phyloP scores from a whole-genome alignment of 2,888 invertebrate genomes.

The Drosophila colorata region DNA sequence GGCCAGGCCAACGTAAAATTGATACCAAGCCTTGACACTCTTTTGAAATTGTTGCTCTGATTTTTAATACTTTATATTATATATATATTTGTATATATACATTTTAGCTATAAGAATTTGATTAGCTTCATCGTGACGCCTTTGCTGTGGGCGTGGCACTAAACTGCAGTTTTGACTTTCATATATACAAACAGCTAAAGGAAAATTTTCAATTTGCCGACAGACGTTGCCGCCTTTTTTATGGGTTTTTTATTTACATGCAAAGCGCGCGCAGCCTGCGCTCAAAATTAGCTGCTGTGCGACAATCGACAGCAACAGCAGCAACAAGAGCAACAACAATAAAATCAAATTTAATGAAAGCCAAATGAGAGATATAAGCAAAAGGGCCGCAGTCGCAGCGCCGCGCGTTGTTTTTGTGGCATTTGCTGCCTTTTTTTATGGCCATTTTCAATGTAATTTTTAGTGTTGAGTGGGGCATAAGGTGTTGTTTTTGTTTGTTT shows the following conservation, averaged over 20 bases:
- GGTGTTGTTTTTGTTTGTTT: slow-evolving; percentile 56
- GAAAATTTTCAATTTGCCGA: slow-evolving; percentile 42
- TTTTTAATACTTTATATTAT: slow-evolving; percentile 31
- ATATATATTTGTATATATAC: slow-evolving; percentile 18
- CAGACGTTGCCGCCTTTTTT: slow-evolving; percentile 44
- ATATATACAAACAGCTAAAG: slow-evolving; percentile 10
- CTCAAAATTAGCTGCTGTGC: slow-evolving; percentile 60
- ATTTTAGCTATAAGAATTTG: slow-evolving; percentile 38
- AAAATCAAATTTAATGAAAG: slow-evolving; percentile 74
- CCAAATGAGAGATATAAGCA: slow-evolving; percentile 62
- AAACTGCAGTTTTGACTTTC: slow-evolving; percentile 48
- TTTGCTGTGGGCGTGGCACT: slow-evolving; percentile 32
- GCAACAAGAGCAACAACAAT: slow-evolving; percentile 49
- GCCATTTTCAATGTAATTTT: slow-evolving; percentile 75
- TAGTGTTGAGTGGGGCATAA: slow-evolving; percentile 69
- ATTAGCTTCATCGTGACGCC: slow-evolving; percentile 11
- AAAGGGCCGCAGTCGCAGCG: slow-evolving; percentile 38
- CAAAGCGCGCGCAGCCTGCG: slow-evolving; percentile 40
- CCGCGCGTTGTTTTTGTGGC: slow-evolving; percentile 37
- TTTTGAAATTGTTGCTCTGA: slow-evolving; percentile 44
- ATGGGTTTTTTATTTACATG: slow-evolving; percentile 68
- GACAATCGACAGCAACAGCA: slow-evolving; percentile 53
- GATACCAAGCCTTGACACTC: slow-evolving; percentile 76
- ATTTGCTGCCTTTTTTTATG: slow-evolving; percentile 61
- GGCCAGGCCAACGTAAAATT: slow-evolving; percentile 49